phyloP scores from a whole-genome alignment of 2,113 vertebrate genomes.

The Eptesicus fuscus region DNA sequence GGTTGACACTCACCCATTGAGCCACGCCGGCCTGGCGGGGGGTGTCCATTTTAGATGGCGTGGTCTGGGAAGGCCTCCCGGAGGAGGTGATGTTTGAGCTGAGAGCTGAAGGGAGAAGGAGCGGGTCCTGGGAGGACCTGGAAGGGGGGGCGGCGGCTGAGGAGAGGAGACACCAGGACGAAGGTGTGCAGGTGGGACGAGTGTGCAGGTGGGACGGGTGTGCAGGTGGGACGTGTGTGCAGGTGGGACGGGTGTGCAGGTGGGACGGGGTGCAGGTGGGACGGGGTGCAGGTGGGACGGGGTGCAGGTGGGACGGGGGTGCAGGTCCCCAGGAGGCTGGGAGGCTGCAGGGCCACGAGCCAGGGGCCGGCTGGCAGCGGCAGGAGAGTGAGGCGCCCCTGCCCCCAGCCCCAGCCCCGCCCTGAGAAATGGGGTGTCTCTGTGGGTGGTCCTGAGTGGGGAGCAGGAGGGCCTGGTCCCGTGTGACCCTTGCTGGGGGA shows the following conservation, averaged over 20 bases:
- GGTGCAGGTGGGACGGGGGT: not conserved
- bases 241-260: no score
- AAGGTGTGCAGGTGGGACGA: not conserved
- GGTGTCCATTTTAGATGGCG: not conserved
- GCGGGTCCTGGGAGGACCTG: rapidly evolving
- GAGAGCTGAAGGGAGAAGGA: not conserved
- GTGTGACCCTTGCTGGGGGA: not conserved
- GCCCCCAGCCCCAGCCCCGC: not conserved
- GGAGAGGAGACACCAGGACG: not conserved
- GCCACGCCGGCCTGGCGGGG: no score
- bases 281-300: no score
- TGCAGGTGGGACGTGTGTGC: not conserved
- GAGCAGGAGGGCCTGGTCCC: not conserved
- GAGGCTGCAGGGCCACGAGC: not conserved
- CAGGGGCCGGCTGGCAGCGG: not conserved
- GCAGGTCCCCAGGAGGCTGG: not conserved
- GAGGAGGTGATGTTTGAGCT: not conserved
- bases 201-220: not conserved
- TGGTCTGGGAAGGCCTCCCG: not conserved
- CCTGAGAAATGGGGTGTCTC: not conserved
- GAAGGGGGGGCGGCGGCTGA: not conserved
- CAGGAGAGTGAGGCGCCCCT: not conserved
- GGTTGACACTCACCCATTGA: no score
- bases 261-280: not conserved
- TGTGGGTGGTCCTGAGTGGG: not conserved